Evolutionary conservation across 2,113 vertebrate species (phyloP).

Genomic region (Brachionichthys hirsutus): DNA sequence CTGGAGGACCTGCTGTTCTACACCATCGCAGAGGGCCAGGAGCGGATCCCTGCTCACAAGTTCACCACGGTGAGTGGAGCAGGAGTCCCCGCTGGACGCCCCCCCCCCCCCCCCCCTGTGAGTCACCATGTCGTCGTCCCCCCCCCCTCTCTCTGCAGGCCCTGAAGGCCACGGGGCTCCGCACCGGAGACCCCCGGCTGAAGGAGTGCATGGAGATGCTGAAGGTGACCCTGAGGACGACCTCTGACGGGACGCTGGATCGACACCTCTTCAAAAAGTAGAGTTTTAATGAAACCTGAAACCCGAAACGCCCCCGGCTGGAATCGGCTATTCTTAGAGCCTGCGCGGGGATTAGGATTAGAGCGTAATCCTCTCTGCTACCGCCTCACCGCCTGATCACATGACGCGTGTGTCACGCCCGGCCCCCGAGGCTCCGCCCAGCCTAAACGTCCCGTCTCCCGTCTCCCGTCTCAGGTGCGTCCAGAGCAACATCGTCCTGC

Average conservation of each 20-base stretch:
- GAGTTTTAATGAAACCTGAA: too few species aligned
- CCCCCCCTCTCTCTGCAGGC: slow-evolving; percentile 75
- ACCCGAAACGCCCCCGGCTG: slow-evolving; percentile 48
- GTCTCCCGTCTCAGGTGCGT: slow-evolving; percentile 84
- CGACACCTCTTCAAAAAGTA: slow-evolving; percentile 99
- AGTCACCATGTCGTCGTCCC: not conserved
- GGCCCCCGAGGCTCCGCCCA: too few species aligned
- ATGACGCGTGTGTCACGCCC: too few species aligned
- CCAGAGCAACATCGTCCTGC: slow-evolving; percentile 97
- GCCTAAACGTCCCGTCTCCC: not conserved
- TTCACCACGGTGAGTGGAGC: slow-evolving; percentile 90
- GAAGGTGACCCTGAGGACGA: slow-evolving; percentile 91
- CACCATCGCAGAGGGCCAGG: slow-evolving; percentile 98
- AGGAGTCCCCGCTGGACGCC: not conserved
- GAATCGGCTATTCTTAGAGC: slow-evolving; percentile 63
- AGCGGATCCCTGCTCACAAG: slow-evolving; percentile 97
- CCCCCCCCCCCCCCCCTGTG: not conserved
- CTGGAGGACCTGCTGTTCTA: slow-evolving; percentile 98
- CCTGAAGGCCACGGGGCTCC: slow-evolving; percentile 94
- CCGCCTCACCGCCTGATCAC: too few species aligned
- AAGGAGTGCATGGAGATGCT: slow-evolving; percentile 99
- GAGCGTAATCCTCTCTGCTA: slow-evolving; percentile 17
- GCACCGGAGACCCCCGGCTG: slow-evolving; percentile 93
- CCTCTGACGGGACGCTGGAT: slow-evolving; percentile 94
- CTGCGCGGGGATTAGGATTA: slow-evolving; percentile 59